phyloP scores from a whole-genome alignment of 2,797 vertebrate genomes.

The Thamnophis elegans region DNA sequence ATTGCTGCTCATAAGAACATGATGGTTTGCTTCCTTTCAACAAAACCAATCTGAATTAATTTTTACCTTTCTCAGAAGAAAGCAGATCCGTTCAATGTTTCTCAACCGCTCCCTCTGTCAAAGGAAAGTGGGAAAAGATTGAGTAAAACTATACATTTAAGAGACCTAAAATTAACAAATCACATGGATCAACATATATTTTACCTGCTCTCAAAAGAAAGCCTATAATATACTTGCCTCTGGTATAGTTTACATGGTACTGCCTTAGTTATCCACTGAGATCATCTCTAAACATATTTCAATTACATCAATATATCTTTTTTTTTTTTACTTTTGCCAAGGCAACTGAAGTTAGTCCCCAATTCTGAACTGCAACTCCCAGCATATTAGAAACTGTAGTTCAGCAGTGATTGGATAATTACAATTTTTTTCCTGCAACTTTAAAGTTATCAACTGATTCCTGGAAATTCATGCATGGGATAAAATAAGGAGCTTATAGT shows the following conservation, averaged over 20 bases:
- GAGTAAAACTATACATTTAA: slow-evolving; percentile 22
- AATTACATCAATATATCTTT: not conserved
- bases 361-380: not conserved
- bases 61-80: slow-evolving; percentile 92
- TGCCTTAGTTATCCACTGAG: not conserved
- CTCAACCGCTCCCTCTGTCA: slow-evolving; percentile 89
- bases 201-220: slow-evolving; percentile 5
- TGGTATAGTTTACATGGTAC: not conserved
- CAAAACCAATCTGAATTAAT: not conserved
- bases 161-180: slow-evolving; percentile 21
- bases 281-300: not conserved
- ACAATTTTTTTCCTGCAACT: not conserved
- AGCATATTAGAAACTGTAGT: not conserved
- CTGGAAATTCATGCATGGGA: not conserved
- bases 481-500: not conserved
- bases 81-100: slow-evolving; percentile 97
- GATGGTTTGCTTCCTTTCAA: not conserved
- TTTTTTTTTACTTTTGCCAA: not conserved
- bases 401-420: not conserved
- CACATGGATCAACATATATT: slow-evolving; percentile 2
- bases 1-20: not conserved
- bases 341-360: not conserved
- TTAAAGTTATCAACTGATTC: not conserved
- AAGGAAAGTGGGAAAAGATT: not conserved
- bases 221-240: not conserved